Evolutionary conservation across 1,140 invertebrate species (phyloP).

Genomic region (Tenebrio molitor): DNA sequence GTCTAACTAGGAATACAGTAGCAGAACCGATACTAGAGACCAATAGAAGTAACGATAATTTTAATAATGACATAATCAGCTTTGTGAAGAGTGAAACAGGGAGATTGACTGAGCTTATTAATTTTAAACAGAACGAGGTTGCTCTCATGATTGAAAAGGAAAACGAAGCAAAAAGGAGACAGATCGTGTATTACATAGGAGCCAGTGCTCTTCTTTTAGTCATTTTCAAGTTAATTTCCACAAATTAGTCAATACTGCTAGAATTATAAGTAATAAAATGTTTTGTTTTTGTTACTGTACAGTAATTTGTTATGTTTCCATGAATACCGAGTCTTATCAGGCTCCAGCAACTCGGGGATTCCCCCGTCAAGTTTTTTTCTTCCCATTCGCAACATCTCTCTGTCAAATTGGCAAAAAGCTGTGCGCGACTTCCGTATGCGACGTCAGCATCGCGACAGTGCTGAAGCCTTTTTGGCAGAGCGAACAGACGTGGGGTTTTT

Average conservation of each 20-base stretch:
- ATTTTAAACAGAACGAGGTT: constrained; percentile 5
- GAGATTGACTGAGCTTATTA: background rate
- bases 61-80: background rate
- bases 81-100: constrained; percentile 11
- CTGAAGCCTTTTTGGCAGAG: constrained; percentile 81
- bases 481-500: constrained; percentile 77
- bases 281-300: background rate
- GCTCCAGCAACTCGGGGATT: no score
- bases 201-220: constrained; percentile 7
- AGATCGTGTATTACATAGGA: constrained; percentile 19
- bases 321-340: no score
- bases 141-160: background rate
- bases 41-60: background rate
- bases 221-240: constrained; percentile 9
- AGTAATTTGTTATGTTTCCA: background rate
- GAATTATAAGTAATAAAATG: constrained; percentile 25
- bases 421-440: constrained; percentile 12
- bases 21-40: background rate
- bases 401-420: no score
- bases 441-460: constrained; percentile 63
- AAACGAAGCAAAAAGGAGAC: constrained; percentile 9
- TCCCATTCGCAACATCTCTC: no score
- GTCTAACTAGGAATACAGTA: constrained; percentile 28
- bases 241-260: background rate
- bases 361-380: no score